phyloP scores from a whole-genome alignment of 1,140 invertebrate genomes.

The Neoseiulus cucumeris region DNA sequence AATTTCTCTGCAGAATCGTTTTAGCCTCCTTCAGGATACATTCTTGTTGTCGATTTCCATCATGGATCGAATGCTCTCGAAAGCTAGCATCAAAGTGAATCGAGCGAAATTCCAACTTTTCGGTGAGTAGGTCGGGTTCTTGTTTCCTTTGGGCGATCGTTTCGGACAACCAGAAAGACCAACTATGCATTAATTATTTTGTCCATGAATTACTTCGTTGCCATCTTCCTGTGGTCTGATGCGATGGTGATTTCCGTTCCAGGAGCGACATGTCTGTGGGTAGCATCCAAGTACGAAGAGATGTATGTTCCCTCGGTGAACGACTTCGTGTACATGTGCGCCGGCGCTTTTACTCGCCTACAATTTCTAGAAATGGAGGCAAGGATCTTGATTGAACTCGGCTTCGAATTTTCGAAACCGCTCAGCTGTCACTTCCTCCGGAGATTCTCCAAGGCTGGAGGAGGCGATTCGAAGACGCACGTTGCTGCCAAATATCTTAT shows the following conservation, averaged over 20 bases:
- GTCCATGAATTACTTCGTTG: no score
- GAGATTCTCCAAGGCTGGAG: constrained; percentile 50
- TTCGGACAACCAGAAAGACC: no score
- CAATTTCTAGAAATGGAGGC: constrained; percentile 64
- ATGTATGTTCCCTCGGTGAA: constrained; percentile 63
- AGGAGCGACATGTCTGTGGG: constrained; percentile 55
- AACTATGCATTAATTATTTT: no score
- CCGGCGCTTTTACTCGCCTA: constrained; percentile 55
- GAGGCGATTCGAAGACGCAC: constrained; percentile 48
- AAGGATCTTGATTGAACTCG: constrained; percentile 38
- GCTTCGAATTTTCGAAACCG: constrained; percentile 62
- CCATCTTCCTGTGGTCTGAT: neutral
- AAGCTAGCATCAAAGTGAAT: no score
- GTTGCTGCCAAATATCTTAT: constrained; percentile 77
- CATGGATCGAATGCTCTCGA: constrained; percentile 61
- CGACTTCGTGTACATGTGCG: constrained; percentile 81
- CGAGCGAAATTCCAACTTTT: no score
- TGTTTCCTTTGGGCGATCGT: neutral
- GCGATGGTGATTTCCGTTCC: neutral
- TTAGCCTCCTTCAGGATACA: constrained; percentile 66
- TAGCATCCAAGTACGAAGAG: constrained; percentile 83
- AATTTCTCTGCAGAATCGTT: constrained; percentile 71
- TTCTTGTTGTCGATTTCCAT: constrained; percentile 68
- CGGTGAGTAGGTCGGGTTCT: neutral
- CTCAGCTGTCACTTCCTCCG: constrained; percentile 69